Conservation (phyloP, 2,113 vertebrate genomes). For the Leucopternis melanops region DNA sequence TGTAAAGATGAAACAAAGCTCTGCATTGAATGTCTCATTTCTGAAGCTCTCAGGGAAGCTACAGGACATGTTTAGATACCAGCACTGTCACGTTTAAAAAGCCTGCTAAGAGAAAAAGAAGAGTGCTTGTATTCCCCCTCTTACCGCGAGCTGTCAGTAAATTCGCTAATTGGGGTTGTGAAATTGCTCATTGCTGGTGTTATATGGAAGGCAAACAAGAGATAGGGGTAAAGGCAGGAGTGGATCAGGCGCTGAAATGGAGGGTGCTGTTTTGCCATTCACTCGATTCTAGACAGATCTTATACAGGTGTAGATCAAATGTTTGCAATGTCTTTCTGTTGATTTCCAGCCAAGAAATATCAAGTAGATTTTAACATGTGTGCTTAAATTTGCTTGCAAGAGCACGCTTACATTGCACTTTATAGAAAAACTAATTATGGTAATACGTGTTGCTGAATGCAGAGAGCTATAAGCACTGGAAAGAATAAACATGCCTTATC, state of each 20-base stretch:
- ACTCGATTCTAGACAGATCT: neutral
- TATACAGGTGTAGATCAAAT: neutral
- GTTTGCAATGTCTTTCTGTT: neutral
- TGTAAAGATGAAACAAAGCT: neutral
- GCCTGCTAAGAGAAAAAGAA: neutral
- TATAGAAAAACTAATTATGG: neutral
- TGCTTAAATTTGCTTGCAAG: neutral
- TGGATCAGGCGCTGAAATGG: rapidly evolving
- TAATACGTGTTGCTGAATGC: neutral
- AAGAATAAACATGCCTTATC: neutral
- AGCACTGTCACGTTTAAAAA: neutral
- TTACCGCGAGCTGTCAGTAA: neutral
- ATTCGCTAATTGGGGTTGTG: neutral
- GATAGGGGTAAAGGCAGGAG: neutral
- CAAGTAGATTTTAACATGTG: neutral
- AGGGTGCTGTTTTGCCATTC: neutral
- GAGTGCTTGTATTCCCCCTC: neutral
- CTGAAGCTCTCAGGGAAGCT: neutral
- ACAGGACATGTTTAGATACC: neutral
- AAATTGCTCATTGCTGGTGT: neutral
- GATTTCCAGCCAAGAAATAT: neutral
- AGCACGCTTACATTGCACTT: neutral
- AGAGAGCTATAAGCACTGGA: neutral
- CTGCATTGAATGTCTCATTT: neutral
- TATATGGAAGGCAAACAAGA: neutral